A percentile compares a stretch with the other conserved stretches of the same genome.
Conservation (phyloP, 2,113 vertebrate genomes). For the Galemys pyrenaicus region DNA sequence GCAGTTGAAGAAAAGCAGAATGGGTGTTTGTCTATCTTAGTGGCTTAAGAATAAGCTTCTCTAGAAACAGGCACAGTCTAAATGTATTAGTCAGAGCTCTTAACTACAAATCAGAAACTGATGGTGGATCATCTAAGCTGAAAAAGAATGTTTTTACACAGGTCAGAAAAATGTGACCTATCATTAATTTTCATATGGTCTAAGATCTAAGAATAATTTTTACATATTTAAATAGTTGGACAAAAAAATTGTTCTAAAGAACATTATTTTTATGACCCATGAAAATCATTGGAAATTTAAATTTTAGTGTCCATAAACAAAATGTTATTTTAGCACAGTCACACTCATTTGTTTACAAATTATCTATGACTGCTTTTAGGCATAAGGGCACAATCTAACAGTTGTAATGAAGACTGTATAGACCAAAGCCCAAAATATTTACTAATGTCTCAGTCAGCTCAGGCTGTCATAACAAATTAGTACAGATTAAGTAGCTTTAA, state of each 20-base stretch:
- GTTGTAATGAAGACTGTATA: background rate
- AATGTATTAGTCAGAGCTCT: background rate
- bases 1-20: slow-evolving; percentile 73
- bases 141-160: slow-evolving; percentile 29
- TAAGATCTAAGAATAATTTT: slow-evolving; percentile 2
- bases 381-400: background rate
- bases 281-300: slow-evolving; percentile 21
- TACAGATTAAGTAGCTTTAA: background rate
- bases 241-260: background rate
- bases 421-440: slow-evolving; percentile 12
- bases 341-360: background rate
- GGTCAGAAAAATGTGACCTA: slow-evolving; percentile 1
- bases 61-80: slow-evolving; percentile 35
- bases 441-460: background rate
- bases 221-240: background rate
- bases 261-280: background rate
- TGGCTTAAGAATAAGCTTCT: slow-evolving; percentile 40
- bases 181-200: background rate
- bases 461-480: background rate
- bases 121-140: background rate
- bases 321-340: background rate
- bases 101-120: slow-evolving; percentile 44
- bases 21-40: slow-evolving; percentile 49
- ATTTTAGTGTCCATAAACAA: background rate
- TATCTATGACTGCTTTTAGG: background rate